Percentiles rank a stretch among this genome's conserved stretches.
Conservation (phyloP, 2,888 invertebrate genomes). For the Corbicula japonica region DNA sequence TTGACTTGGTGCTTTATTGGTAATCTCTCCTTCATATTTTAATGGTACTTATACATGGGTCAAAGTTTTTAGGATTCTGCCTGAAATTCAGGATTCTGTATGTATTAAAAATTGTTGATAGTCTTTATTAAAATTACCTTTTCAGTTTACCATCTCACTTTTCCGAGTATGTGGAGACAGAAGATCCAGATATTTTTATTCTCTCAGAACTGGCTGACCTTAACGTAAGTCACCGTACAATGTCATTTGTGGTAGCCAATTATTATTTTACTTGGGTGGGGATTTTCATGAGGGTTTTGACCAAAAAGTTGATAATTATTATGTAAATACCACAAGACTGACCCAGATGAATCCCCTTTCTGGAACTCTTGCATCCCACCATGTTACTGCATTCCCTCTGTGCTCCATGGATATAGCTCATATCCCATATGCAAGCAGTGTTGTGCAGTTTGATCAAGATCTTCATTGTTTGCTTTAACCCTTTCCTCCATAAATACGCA, state of each 20-base stretch:
- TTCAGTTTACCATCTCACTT: conserved; percentile 78
- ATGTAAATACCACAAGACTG: no score
- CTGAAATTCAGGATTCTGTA: neutral
- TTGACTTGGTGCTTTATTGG: no score
- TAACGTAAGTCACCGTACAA: conserved; percentile 81
- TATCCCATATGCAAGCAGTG: no score
- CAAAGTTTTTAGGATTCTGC: neutral
- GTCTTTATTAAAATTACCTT: conserved; percentile 13
- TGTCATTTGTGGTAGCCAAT: no score
- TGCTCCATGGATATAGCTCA: neutral
- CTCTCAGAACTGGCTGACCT: conserved; percentile 85
- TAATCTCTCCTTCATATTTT: no score
- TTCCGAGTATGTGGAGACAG: conserved; percentile 85
- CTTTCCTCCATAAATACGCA: no score
- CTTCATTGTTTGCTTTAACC: no score
- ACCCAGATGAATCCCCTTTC: no score
- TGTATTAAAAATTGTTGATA: neutral
- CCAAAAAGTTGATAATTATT: no score
- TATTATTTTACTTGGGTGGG: no score
- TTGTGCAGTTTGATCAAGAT: no score
- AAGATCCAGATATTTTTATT: conserved; percentile 87
- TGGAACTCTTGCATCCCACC: neutral
- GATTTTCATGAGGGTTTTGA: no score
- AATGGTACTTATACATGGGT: neutral
- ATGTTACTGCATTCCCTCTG: neutral